Conservation (phyloP, 2,797 vertebrate genomes). For the Mus caroli region DNA sequence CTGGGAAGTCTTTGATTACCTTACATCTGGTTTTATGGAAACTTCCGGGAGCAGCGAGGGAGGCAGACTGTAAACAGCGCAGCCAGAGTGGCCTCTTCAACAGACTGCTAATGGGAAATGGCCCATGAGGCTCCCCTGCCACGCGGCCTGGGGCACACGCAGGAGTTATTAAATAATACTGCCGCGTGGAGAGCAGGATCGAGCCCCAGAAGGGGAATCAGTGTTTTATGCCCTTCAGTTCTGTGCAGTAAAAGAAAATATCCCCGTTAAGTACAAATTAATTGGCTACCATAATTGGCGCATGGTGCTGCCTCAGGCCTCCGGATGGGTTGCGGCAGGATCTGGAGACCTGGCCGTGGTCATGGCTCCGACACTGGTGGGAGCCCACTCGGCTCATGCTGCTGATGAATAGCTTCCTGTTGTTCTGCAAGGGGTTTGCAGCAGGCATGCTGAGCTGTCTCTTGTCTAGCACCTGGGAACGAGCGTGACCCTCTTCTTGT, state of each 20-base stretch:
- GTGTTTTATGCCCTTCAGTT: conserved; percentile 65
- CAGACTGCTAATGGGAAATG: conserved; percentile 72
- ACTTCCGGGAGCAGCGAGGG: conserved; percentile 77
- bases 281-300: conserved; percentile 70
- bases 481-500: conserved; percentile 88
- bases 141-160: neutral
- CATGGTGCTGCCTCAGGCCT: conserved; percentile 53
- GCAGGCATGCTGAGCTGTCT: neutral
- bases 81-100: conserved; percentile 34
- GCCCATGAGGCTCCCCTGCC: neutral
- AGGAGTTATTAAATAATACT: conserved; percentile 59
- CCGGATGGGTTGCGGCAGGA: neutral
- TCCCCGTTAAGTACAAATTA: conserved; percentile 67
- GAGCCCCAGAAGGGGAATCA: conserved; percentile 70
- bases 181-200: neutral
- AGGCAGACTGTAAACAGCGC: conserved; percentile 64
- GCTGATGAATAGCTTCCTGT: conserved; percentile 50
- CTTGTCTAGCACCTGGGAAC: neutral
- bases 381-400: neutral
- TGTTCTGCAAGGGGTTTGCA: neutral
- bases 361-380: neutral
- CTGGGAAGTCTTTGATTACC: conserved; percentile 81
- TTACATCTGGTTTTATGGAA: conserved; percentile 82
- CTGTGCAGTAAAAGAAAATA: conserved; percentile 71
- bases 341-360: neutral